phyloP scores from a whole-genome alignment of 2,888 invertebrate species.

The Nephrotoma flavescens region DNA sequence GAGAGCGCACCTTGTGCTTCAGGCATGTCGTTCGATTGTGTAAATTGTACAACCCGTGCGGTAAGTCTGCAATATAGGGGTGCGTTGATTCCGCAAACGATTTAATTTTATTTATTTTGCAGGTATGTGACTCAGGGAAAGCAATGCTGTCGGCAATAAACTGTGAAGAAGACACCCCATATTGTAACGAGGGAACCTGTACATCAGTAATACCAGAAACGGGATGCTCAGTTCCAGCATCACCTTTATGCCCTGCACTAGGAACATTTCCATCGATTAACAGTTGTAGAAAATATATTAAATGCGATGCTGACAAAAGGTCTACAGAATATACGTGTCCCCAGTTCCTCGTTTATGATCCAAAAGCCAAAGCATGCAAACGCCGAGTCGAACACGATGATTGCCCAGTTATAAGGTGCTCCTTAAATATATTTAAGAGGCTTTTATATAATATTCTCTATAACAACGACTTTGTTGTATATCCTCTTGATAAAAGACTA shows the following conservation, averaged over 20 bases:
- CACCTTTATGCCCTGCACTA: neutral
- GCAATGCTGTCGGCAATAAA: neutral
- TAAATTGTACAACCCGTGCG: neutral
- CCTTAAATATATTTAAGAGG: no score
- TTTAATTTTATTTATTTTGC: neutral
- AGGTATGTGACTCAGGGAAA: neutral
- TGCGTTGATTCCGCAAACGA: no score
- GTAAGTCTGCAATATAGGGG: neutral
- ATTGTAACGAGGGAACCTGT: neutral
- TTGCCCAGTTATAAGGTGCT: constrained; percentile 4
- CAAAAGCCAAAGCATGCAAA: constrained; percentile 5
- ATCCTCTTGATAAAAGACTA: neutral
- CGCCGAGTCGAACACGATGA: neutral
- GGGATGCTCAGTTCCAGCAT: neutral
- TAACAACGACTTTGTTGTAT: constrained; percentile 1
- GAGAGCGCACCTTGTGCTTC: neutral
- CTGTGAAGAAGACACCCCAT: neutral
- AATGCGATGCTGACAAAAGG: constrained; percentile 22
- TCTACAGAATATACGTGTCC: constrained; percentile 8
- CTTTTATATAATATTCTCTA: no score
- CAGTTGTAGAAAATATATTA: neutral
- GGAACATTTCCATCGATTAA: neutral
- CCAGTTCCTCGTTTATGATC: constrained; percentile 7
- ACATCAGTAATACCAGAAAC: neutral
- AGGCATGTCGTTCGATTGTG: neutral